phyloP scores from a whole-genome alignment of 2,797 vertebrate species.

The Chloroceryle inda region DNA sequence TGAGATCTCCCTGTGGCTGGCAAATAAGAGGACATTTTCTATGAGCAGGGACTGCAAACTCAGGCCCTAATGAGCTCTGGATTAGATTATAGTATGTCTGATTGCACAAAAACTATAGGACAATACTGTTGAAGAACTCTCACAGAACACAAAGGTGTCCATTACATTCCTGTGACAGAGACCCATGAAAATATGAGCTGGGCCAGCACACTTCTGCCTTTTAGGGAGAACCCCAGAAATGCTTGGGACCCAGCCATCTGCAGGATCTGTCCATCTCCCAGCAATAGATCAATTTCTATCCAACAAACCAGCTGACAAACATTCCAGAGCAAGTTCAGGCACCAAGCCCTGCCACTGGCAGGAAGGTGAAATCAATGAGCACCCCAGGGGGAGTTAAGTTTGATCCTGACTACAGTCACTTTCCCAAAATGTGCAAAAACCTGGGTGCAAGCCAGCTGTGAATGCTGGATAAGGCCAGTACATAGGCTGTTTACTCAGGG shows the following conservation, averaged over 20 bases:
- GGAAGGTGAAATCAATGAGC: slow-evolving; percentile 45
- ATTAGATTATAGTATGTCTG: background rate
- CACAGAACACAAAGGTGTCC: background rate
- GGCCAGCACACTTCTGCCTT: background rate
- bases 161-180: background rate
- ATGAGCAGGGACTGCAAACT: background rate
- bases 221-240: background rate
- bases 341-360: background rate
- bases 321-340: slow-evolving; percentile 58
- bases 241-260: background rate
- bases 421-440: background rate
- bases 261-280: background rate
- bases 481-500: background rate
- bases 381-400: slow-evolving; percentile 46
- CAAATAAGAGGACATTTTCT: background rate
- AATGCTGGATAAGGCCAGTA: background rate
- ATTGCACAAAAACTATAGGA: background rate
- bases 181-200: background rate
- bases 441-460: background rate
- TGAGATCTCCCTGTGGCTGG: background rate
- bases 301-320: slow-evolving; percentile 32
- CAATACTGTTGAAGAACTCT: background rate
- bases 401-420: slow-evolving; percentile 21
- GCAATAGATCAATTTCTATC: background rate
- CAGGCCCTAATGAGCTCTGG: background rate